Conservation (phyloP, 2,888 invertebrate species). For the Masnerella sp. region DNA sequence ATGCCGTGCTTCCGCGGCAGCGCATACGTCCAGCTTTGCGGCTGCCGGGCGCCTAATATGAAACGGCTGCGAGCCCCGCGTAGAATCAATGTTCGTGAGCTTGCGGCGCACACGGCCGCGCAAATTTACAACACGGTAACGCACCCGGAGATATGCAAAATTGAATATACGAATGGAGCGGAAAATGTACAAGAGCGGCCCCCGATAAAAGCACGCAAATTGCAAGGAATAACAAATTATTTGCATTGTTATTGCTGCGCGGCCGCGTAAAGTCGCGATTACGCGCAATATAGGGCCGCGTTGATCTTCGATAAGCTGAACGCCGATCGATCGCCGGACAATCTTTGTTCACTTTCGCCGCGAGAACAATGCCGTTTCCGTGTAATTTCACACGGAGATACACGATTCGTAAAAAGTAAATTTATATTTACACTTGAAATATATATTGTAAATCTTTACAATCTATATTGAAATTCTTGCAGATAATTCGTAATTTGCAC, state of each 20-base stretch:
- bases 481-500: too few relatives aligned
- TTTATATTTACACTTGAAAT: too few relatives aligned
- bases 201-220: constrained; percentile 50
- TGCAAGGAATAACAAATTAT: constrained; percentile 50
- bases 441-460: too few relatives aligned
- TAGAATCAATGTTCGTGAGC: constrained; percentile 57
- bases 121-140: constrained; percentile 50
- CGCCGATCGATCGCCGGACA: too few relatives aligned
- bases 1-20: constrained; percentile 32
- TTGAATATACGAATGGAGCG: constrained; percentile 55
- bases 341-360: too few relatives aligned
- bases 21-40: constrained; percentile 57
- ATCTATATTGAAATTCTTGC: too few relatives aligned
- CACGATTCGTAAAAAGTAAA: too few relatives aligned
- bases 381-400: too few relatives aligned
- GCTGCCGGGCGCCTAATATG: constrained; percentile 48
- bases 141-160: constrained; percentile 55
- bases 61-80: constrained; percentile 43
- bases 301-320: constrained; percentile 34
- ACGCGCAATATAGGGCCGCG: constrained; percentile 14
- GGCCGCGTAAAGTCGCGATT: constrained; percentile 24
- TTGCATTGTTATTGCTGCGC: constrained; percentile 42
- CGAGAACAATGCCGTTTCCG: too few relatives aligned
- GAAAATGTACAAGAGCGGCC: constrained; percentile 29
- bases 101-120: constrained; percentile 34